Base-by-base conservation (phyloP, 2,888 invertebrate species). In the Cistogaster globosa region DNA sequence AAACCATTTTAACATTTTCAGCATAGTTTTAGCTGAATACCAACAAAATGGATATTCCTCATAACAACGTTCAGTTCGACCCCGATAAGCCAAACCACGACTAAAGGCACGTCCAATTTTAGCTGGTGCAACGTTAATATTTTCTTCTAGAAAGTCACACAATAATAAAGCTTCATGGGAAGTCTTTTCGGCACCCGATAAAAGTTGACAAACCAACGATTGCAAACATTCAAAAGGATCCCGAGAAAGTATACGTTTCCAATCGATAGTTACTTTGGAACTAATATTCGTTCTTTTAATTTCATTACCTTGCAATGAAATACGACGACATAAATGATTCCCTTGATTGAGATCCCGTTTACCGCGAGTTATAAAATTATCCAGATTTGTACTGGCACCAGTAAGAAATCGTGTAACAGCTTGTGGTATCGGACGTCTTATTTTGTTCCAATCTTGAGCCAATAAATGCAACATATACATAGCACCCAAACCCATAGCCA, bases 391-490 rank as follows among this genome's bases (percentile, higher is more conserved):
- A 68, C 91, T 91, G 32, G 91, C 88, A 53, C 89, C 88, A 0
- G 88, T 88, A 2, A 91, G 87, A 14, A 90, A 83, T 62, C 88
- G 86, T 12, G 86, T 72, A 14, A 89, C 88, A 1, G 89, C 88
- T 14, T 88, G 89, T 7, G 90, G 90, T 55, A 92, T 88, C 5
- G 92, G 92, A 16, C 89, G 86, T n/a, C 90, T 90, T 77, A 93
- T 93, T 87, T 92, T 92, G 86, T 91, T 93, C 89, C 92, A 93
- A 86, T 93, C 93, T 88, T 93, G 92, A 0, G 93, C 93, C 53
- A 93, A 88, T 57, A 93, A 87, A 89, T 93, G 93, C 86, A 93
- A 88, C 91, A 93, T 92, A 84, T 93, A 93, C 89, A 93, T 88
- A 2, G 93, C 93, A 11, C 91, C 93, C 8, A 93, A 88, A 1